Base-by-base conservation (phyloP, 2,113 vertebrate genomes). In the Tauraco erythrolophus region DNA sequence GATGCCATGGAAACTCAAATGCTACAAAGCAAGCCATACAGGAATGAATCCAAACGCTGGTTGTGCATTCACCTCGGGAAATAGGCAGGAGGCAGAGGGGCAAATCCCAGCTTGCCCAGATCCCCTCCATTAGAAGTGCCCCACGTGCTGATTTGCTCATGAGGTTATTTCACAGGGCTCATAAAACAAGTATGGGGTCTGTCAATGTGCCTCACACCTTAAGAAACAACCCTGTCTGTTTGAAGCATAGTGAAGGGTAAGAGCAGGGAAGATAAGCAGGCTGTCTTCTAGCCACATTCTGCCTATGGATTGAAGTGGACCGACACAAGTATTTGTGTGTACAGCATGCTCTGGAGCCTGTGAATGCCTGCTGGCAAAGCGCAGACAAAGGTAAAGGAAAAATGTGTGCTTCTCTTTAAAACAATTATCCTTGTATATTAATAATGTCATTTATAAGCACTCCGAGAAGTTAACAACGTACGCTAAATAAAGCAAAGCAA, bases 301-400 rank as follows among this genome's bases (percentile, higher is more conserved):
- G 93, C 89, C 95, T 92, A 91, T 97, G 95, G 87, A 89, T 89
- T 94, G 94, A 96, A 95, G 96, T 72, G 89, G 89, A 94, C 94
- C 87, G 96, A 92, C 95, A 89, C 95, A 96, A 95, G 88, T 96
- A 94, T 93, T 97, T 94, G 95, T 82, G 81, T 94, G 89, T 94
- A 80, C 9, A 1, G 93, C 87, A 46, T 88, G 93, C 84, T 92
- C 83, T 0, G 13, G 79, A 92, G 87, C 96, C 81, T 96, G 86
- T 62, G 31, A 89, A 80, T 80, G 94, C 97, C 96, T 94, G 37
- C 96, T 95, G 94, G 94, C 94, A 72, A 95, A 96, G 92, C 72
- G 54, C 90, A 93, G 84, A 64, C 75, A 96, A 94, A 96, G 75
- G 89, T 94, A 96, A 90, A 96, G 85, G 88, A 87, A 94, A 96